Evolutionary conservation across 2,888 invertebrate genomes (phyloP), one percentile per base, ranked within the genome.

Genomic region (Ormyrus pomaceus): DNA sequence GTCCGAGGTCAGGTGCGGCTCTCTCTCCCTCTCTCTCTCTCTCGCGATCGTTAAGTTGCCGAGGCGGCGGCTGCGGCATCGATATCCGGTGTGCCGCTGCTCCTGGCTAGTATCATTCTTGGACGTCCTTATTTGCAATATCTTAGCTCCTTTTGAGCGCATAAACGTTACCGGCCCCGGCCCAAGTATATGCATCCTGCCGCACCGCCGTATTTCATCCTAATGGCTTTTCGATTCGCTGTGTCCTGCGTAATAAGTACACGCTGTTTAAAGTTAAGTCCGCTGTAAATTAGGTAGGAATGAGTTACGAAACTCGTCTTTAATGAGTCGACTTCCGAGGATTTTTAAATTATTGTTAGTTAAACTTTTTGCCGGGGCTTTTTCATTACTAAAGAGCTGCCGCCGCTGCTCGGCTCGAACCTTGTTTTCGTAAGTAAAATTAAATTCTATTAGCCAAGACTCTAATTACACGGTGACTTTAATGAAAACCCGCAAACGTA

Each of bases 51-150:
- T 81, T 85, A 83, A 85, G 86, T 86, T 86, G 85, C 83, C 80
- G 83, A 80, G 85, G 82, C 51, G 5, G 11, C 5, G 34, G 34
- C 34, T 34, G 34, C 34, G 46, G 70, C 79, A 34, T 34, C 84
- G 84, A 87, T 86, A 86, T 87, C 86, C 87, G 86, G 86, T 84
- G 85, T 56, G 9, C 45, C 65, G 82, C 79, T 66, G 81, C 83
- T 83, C 74, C 83, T 83, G 84, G 84, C 84, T 79, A 70, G 62
- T 58, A 78, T 70, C 68, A 45, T 13, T 66, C 68, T 68, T 50
- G 6, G n/a, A 46, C n/a, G 65, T 65, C 74, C 78, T 61, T 81
- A 78, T 74, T 80, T 81, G 66, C 75, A 81, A 70, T 79, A 79
- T 81, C 46, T 81, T 71, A 61, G 55, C 46, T 19, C 5, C 48